Evolutionary conservation across 37 sponge, comb jelly and placozoan species (phyloP).

Genomic region (Eunapius fragilis): DNA sequence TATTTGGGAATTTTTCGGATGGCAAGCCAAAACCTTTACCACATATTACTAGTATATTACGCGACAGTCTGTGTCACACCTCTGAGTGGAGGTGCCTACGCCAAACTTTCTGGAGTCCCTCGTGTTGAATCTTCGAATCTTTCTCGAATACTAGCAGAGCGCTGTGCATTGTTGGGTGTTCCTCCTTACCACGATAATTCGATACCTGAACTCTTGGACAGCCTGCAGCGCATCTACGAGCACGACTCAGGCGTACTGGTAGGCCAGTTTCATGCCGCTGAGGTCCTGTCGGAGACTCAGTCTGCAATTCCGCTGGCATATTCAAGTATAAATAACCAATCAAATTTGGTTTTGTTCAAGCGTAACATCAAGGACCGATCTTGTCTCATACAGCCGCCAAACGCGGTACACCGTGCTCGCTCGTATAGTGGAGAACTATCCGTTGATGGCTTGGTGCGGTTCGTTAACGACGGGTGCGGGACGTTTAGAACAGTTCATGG

Average conservation of each 20-base stretch:
- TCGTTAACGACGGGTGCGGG: slow-evolving; percentile 68
- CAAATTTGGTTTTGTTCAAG: slow-evolving; percentile 42
- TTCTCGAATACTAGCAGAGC: not conserved
- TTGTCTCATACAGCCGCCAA: slow-evolving; percentile 42
- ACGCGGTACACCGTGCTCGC: slow-evolving; percentile 21
- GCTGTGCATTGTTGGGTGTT: slow-evolving; percentile 40
- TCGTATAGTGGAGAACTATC: slow-evolving; percentile 30
- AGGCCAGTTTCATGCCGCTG: slow-evolving; percentile 8
- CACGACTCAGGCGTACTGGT: slow-evolving; percentile 34
- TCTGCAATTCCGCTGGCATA: not conserved
- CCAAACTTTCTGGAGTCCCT: not conserved
- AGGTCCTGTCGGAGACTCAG: not conserved
- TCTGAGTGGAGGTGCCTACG: not conserved
- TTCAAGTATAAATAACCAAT: not conserved
- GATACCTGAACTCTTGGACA: not conserved
- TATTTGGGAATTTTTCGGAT: not conserved
- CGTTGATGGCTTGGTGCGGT: slow-evolving; percentile 34
- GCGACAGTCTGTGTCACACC: not conserved
- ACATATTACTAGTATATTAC: not conserved
- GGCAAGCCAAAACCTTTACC: not conserved
- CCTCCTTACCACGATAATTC: slow-evolving; percentile 9
- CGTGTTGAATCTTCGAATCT: not conserved
- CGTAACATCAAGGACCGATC: slow-evolving; percentile 36
- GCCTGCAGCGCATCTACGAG: slow-evolving; percentile 1
- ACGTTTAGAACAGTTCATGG: slow-evolving; percentile 42